Evolutionary conservation across 2,113 vertebrate species (phyloP), one percentile per base, ranked within the genome.

Genomic region (Uria aalge): DNA sequence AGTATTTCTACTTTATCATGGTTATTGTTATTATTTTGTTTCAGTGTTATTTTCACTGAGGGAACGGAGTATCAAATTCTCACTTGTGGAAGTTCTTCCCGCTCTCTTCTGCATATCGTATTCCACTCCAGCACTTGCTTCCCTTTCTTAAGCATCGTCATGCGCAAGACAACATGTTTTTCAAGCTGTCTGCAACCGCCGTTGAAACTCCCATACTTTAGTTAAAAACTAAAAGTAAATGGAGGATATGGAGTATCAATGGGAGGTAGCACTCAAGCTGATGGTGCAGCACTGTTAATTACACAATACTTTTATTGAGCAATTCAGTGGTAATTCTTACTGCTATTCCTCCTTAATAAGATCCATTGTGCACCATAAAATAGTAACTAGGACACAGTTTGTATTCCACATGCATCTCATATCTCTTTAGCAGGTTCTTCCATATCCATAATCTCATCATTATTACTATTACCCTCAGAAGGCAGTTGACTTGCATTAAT

Each of bases 321-420:
- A 98, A 98, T 98, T 98, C 97, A 27, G 96, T 97, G 97, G 97
- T 98, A 97, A 98, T 98, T 98, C 98, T 97, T 98, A 92, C 97
- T 88, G 97, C 98, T 98, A 94, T 97, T 98, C 98, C 97, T 98
- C 98, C 98, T 98, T 98, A 98, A 98, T 98, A 98, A 98, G 98
- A 98, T 98, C 98, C 98, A 98, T 98, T 98, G 98, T 98, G 98
- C 97, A 97, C 97, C 97, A 98, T 98, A 98, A 98, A 98, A 97
- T 93, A 98, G 98, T 98, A 97, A 97, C 97, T 98, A 98, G 97
- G 97, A 98, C n/a, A 97, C 98, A 96, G 98, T 98, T 98, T 98
- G 98, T 96, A 98, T 98, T 98, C 98, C 67, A 90, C 97, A 95
- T 97, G 97, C 97, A 98, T 98, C 97, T 97, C 97, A 92, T 96